Percentiles rank a stretch among this genome's conserved stretches.
Conservation (phyloP, 2,113 vertebrate species). For the Plectropomus leopardus region DNA sequence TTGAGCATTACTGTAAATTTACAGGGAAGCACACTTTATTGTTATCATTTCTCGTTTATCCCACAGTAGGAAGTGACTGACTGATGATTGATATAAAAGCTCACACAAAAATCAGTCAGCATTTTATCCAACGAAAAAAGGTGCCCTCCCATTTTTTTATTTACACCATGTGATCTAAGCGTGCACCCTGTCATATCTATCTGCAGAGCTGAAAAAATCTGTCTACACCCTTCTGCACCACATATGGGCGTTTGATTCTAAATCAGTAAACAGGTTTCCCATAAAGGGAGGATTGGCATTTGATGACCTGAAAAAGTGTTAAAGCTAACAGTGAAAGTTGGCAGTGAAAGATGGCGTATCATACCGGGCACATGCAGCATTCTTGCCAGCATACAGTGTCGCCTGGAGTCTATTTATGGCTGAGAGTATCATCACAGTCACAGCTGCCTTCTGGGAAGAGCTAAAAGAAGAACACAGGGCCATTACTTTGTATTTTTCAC, state of each 20-base stretch:
- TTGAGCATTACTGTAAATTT: neutral
- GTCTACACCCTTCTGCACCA: neutral
- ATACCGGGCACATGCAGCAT: neutral
- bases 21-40: conserved; percentile 2
- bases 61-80: neutral
- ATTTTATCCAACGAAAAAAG: too few relatives aligned
- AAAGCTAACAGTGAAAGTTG: conserved; percentile 1
- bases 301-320: neutral
- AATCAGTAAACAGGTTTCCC: neutral
- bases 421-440: neutral
- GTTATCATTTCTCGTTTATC: neutral
- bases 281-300: neutral
- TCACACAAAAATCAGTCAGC: too few relatives aligned
- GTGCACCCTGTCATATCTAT: neutral
- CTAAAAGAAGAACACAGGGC: conserved; percentile 46
- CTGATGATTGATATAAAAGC: neutral
- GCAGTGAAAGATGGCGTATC: neutral
- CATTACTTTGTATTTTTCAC: conserved; percentile 35
- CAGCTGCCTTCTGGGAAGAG: conserved; percentile 66
- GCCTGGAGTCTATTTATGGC: conserved; percentile 58
- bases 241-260: neutral
- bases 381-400: neutral
- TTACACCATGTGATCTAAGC: neutral
- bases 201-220: neutral
- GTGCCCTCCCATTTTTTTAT: too few relatives aligned